A percentile compares a stretch with the other conserved stretches of the same genome.
Conservation (phyloP, 1,140 invertebrate genomes). For the Drosophila saltans region DNA sequence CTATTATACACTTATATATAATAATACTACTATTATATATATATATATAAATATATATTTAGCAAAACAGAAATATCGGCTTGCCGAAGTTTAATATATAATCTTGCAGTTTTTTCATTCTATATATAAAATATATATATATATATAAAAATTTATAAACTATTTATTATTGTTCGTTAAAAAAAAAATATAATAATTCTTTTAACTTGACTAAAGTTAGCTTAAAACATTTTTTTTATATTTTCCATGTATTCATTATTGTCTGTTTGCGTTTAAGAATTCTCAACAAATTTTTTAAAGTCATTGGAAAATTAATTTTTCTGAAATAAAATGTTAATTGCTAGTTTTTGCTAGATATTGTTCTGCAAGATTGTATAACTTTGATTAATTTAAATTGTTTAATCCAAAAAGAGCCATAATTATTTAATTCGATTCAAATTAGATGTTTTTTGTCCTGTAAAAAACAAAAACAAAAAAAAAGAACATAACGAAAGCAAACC, state of each 20-base stretch:
- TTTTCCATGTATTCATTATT: no score
- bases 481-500: constrained; percentile 64
- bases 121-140: no score
- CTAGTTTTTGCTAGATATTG: neutral
- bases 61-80: constrained; percentile 31
- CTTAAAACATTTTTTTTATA: no score
- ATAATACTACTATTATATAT: constrained; percentile 18
- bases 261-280: no score
- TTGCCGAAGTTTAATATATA: constrained; percentile 2
- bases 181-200: no score
- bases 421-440: constrained; percentile 76
- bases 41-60: constrained; percentile 42
- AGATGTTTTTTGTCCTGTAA: constrained; percentile 82
- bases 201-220: no score
- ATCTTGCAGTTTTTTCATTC: neutral
- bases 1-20: constrained; percentile 66
- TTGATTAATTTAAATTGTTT: constrained; percentile 26
- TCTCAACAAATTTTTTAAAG: no score
- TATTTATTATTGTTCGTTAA: no score
- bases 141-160: no score
- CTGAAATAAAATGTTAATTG: no score
- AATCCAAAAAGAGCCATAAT: constrained; percentile 43
- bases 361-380: constrained; percentile 16
- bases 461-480: constrained; percentile 47
- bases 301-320: no score